Conservation (phyloP, 2,888 invertebrate genomes). For the Drymonia ruficornis region DNA sequence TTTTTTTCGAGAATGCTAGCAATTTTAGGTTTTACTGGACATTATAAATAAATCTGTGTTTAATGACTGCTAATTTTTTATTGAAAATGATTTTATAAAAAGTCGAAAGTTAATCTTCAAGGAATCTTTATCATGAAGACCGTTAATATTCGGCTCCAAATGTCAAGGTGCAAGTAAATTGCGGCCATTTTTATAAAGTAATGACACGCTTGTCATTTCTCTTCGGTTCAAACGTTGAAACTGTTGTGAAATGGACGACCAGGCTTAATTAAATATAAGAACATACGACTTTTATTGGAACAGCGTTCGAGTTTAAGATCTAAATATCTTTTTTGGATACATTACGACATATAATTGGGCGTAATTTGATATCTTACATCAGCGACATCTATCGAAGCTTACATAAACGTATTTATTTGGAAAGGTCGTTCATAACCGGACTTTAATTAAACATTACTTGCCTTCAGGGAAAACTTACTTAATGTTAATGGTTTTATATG, state of each 20-base stretch:
- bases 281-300: constrained; percentile 34
- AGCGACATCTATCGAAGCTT: constrained; percentile 46
- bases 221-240: constrained; percentile 47
- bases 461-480: constrained; percentile 24
- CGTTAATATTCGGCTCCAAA: constrained; percentile 39
- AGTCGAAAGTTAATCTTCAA: constrained; percentile 7
- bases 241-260: constrained; percentile 33
- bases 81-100: neutral
- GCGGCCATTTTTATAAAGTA: constrained; percentile 44
- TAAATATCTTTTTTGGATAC: constrained; percentile 28
- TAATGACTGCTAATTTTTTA: neutral
- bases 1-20: too few species aligned
- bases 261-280: constrained; percentile 36
- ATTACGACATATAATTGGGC: constrained; percentile 37
- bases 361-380: constrained; percentile 49
- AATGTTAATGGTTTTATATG: constrained; percentile 28
- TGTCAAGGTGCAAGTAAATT: constrained; percentile 55
- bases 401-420: constrained; percentile 32
- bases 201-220: constrained; percentile 42
- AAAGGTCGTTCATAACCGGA: constrained; percentile 38
- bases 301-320: constrained; percentile 25
- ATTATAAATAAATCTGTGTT: neutral
- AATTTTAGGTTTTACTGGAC: neutral
- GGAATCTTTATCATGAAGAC: constrained; percentile 20
- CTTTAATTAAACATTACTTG: constrained; percentile 30